Percentiles rank a stretch among this genome's conserved stretches.
Conservation (phyloP, 2,888 invertebrate genomes). For the Rhingia campestris region DNA sequence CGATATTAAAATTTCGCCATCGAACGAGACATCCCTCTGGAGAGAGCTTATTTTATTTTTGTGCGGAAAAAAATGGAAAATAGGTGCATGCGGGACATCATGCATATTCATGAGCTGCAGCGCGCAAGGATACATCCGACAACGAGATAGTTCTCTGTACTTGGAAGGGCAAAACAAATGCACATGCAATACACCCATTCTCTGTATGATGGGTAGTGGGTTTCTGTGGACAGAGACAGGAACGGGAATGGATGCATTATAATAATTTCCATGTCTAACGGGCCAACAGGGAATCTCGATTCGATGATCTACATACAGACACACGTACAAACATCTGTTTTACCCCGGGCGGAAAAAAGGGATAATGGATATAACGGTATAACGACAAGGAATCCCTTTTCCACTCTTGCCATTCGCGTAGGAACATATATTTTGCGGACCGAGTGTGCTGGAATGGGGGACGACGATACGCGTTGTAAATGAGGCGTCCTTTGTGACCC, state of each 20-base stretch:
- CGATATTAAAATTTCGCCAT: constrained; percentile 60
- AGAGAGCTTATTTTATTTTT: constrained; percentile 11
- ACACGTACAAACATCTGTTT: constrained; percentile 61
- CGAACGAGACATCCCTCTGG: constrained; percentile 23
- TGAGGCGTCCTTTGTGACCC: constrained; percentile 48
- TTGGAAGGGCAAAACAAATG: constrained; percentile 31
- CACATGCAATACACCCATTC: constrained; percentile 46
- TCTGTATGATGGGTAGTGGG: neutral
- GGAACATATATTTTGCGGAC: constrained; percentile 15
- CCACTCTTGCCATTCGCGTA: neutral
- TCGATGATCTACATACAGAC: constrained; percentile 49
- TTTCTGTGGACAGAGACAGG: neutral
- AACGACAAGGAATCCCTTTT: constrained; percentile 2
- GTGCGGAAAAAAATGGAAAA: constrained; percentile 21
- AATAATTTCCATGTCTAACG: constrained; percentile 67
- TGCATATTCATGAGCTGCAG: constrained; percentile 69
- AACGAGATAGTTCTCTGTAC: neutral
- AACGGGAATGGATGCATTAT: constrained; percentile 55
- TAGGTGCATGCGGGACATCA: constrained; percentile 49
- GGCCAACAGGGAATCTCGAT: constrained; percentile 62
- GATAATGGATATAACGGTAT: constrained; percentile 17
- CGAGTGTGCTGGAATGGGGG: neutral
- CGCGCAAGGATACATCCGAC: constrained; percentile 19
- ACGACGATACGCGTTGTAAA: constrained; percentile 30
- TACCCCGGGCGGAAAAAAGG: constrained; percentile 29